A percentile compares a stretch with the other conserved stretches of the same genome.
These are phyloP conservation scores for Oscheius sp. DNA, from an alignment of 2,888 invertebrate species.

Conservation along the genomic window DNA sequence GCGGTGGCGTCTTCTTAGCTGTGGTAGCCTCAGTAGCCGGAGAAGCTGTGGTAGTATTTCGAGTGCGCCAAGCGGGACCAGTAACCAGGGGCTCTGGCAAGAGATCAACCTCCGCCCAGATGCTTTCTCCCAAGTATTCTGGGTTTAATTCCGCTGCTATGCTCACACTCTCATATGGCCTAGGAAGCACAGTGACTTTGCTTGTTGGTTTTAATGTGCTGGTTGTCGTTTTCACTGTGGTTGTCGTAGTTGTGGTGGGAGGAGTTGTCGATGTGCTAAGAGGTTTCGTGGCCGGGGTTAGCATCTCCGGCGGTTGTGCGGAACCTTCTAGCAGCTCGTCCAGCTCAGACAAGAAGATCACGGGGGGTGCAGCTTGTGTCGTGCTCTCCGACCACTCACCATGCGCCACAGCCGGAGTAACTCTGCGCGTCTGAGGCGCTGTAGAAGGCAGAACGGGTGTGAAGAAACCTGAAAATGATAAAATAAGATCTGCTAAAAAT, in stretches of 20 bases:
- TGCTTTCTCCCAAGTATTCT: conserved; percentile 56
- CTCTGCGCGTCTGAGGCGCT: conserved; percentile 31
- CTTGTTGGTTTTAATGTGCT: conserved; percentile 9
- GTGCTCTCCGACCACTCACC: conserved; percentile 40
- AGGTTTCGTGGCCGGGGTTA: conserved; percentile 49
- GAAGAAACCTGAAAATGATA: conserved; percentile 67
- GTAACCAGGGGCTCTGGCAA: conserved; percentile 56
- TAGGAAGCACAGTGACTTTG: conserved; percentile 49
- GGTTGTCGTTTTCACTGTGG: conserved; percentile 30
- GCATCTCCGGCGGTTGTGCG: conserved; percentile 39
- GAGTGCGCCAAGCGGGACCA: conserved; percentile 57
- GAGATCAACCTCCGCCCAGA: conserved; percentile 51
- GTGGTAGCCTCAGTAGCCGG: conserved; percentile 40
- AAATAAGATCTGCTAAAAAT: not conserved
- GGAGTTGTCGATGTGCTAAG: conserved; percentile 41
- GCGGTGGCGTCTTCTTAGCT: conserved; percentile 37
- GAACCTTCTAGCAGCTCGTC: conserved; percentile 43
- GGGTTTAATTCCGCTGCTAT: conserved; percentile 60
- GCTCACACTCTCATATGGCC: conserved; percentile 59
- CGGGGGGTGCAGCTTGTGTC: conserved; percentile 32
- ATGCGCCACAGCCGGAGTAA: conserved; percentile 30
- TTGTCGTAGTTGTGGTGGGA: conserved; percentile 38
- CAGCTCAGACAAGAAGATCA: conserved; percentile 33
- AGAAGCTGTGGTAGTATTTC: conserved; percentile 41
- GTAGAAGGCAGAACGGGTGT: conserved; percentile 66